These are phyloP conservation scores for Ellobium chinense DNA, from an alignment of 2,888 invertebrate genomes.

Conservation along the genomic window DNA sequence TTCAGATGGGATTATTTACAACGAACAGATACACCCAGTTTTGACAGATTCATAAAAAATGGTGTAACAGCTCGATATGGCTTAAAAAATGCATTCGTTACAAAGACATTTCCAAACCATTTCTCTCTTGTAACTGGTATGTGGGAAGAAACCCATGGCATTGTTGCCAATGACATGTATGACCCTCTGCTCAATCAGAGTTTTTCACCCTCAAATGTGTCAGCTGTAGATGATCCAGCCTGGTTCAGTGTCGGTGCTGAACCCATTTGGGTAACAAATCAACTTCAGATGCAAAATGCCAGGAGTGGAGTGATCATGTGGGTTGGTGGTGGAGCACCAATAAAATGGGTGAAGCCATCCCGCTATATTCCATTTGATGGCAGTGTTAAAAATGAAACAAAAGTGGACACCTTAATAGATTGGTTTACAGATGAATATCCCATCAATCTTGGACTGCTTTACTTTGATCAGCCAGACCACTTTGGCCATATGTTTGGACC, in stretches of 20 bases:
- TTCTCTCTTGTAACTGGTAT: constrained; percentile 84
- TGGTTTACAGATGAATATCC: constrained; percentile 80
- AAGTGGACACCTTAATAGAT: constrained; percentile 68
- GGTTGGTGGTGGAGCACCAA: constrained; percentile 83
- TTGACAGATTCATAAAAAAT: constrained; percentile 82
- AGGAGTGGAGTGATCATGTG: constrained; percentile 86
- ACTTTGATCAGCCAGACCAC: constrained; percentile 86
- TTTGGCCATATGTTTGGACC: constrained; percentile 83
- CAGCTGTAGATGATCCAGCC: constrained; percentile 62
- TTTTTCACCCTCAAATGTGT: constrained; percentile 53
- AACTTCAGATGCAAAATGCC: constrained; percentile 82
- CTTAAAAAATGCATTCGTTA: constrained; percentile 78
- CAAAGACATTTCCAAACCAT: constrained; percentile 88
- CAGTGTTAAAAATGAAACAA: constrained; percentile 64
- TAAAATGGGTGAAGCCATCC: constrained; percentile 64
- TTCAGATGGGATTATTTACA: constrained; percentile 85
- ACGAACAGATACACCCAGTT: constrained; percentile 81
- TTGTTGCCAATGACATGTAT: constrained; percentile 84
- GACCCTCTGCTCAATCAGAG: constrained; percentile 80
- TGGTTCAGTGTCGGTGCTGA: constrained; percentile 80
- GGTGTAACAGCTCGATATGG: constrained; percentile 83
- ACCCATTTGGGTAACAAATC: constrained; percentile 79
- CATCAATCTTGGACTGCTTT: constrained; percentile 85
- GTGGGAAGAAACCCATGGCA: constrained; percentile 86
- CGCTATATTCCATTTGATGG: constrained; percentile 56